Conservation (phyloP, 2,113 vertebrate genomes). For the Gasterosteus aculeatus region DNA sequence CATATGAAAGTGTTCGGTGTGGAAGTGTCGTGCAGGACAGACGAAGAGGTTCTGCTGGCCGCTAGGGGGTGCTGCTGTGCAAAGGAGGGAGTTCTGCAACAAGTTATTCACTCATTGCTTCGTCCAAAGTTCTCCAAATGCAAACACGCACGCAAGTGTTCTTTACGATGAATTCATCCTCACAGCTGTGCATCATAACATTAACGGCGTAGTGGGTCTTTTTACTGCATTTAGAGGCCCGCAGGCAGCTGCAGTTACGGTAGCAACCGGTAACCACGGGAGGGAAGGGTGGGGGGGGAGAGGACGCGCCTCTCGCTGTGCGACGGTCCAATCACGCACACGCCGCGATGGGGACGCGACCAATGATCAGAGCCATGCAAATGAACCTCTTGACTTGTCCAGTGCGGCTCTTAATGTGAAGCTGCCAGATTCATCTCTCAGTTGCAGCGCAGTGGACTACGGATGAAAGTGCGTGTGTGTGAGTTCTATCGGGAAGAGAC, state of each 20-base stretch:
- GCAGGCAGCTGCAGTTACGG: slow-evolving; percentile 16
- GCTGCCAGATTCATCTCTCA: slow-evolving; percentile 60
- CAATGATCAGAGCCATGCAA: slow-evolving; percentile 62
- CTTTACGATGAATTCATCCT: background rate
- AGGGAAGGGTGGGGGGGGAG: slow-evolving; percentile 1
- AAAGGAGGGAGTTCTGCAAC: slow-evolving; percentile 47
- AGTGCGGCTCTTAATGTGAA: slow-evolving; percentile 58
- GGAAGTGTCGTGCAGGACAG: background rate
- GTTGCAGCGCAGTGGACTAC: slow-evolving; percentile 42
- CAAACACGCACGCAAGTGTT: background rate
- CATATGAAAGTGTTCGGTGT: background rate
- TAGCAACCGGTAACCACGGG: background rate
- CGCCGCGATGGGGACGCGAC: slow-evolving; percentile 36
- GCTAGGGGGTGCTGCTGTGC: background rate
- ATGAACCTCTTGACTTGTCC: slow-evolving; percentile 29
- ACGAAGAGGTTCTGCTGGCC: too few species aligned
- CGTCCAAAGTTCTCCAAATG: background rate
- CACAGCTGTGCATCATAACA: background rate
- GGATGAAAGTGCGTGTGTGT: slow-evolving; percentile 13
- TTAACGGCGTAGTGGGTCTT: background rate
- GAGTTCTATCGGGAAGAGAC: slow-evolving; percentile 36
- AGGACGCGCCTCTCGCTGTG: slow-evolving; percentile 43
- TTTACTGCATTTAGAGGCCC: background rate
- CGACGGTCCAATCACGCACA: slow-evolving; percentile 39
- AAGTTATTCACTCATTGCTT: background rate